Conservation (phyloP, 1,140 invertebrate species). For the Maconellicoccus hirsutus region DNA sequence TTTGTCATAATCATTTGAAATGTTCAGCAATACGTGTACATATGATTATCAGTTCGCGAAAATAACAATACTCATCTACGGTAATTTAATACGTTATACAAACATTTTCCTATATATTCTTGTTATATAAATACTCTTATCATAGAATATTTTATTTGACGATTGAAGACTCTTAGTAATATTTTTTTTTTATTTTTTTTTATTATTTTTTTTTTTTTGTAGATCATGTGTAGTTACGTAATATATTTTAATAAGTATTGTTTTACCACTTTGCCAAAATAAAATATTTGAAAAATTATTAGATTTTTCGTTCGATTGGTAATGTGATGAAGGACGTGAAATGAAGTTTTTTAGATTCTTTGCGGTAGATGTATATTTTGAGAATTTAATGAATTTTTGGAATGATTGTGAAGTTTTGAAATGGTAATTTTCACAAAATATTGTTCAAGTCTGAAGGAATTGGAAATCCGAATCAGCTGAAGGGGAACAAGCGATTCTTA, state of each 20-base stretch:
- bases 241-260: constrained; percentile 13
- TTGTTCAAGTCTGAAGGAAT: too few relatives aligned
- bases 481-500: too few relatives aligned
- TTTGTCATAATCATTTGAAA: neutral
- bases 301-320: too few relatives aligned
- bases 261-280: constrained; percentile 20
- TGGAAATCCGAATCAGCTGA: too few relatives aligned
- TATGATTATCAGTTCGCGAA: neutral
- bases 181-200: neutral
- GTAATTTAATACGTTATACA: neutral
- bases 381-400: too few relatives aligned
- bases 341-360: too few relatives aligned
- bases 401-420: too few relatives aligned
- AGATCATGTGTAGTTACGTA: constrained; percentile 13
- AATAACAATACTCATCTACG: constrained; percentile 1
- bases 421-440: too few relatives aligned
- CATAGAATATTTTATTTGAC: constrained; percentile 10
- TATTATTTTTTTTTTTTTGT: neutral
- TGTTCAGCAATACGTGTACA: constrained; percentile 2
- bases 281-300: neutral
- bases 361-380: too few relatives aligned
- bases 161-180: neutral
- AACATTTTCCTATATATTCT: neutral
- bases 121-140: neutral
- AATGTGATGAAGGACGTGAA: too few relatives aligned